Conservation (phyloP, 2,797 vertebrate genomes). For the Staurois parvus region DNA sequence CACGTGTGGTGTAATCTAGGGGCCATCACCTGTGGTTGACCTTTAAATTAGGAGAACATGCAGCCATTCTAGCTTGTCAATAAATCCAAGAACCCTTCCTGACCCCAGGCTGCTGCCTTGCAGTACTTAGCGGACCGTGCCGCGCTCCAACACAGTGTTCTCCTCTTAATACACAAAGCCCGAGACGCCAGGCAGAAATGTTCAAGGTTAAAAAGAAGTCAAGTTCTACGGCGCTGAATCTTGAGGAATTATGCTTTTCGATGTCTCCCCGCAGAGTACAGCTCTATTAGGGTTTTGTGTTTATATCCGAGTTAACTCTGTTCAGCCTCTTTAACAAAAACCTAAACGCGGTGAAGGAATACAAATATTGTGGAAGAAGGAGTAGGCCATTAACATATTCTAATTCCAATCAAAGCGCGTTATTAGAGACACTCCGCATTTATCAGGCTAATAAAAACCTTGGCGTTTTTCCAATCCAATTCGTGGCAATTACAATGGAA, state of each 20-base stretch:
- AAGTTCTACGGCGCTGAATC: constrained; percentile 18
- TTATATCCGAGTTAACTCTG: constrained; percentile 13
- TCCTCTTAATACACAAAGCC: neutral
- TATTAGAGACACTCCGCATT: constrained; percentile 42
- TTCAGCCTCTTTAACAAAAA: neutral
- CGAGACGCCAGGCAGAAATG: constrained; percentile 6
- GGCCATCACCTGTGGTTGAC: too few species aligned
- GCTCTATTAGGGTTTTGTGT: constrained; percentile 33
- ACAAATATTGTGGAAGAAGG: constrained; percentile 27
- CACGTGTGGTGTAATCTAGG: too few species aligned
- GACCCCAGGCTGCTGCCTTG: neutral
- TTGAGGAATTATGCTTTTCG: constrained; percentile 6
- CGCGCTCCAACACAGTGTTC: neutral
- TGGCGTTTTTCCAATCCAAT: constrained; percentile 34
- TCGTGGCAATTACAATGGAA: constrained; percentile 39
- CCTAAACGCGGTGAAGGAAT: constrained; percentile 26
- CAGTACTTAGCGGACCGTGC: neutral
- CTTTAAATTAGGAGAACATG: neutral
- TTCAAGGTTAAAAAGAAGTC: constrained; percentile 48
- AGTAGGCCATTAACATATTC: neutral
- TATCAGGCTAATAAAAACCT: constrained; percentile 24
- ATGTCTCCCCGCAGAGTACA: constrained; percentile 13
- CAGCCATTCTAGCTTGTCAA: neutral
- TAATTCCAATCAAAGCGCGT: constrained; percentile 43
- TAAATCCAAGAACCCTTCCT: neutral